These are phyloP conservation scores for Amphibalanus amphitrite DNA, from an alignment of 1,140 invertebrate genomes.

Conservation along the genomic window DNA sequence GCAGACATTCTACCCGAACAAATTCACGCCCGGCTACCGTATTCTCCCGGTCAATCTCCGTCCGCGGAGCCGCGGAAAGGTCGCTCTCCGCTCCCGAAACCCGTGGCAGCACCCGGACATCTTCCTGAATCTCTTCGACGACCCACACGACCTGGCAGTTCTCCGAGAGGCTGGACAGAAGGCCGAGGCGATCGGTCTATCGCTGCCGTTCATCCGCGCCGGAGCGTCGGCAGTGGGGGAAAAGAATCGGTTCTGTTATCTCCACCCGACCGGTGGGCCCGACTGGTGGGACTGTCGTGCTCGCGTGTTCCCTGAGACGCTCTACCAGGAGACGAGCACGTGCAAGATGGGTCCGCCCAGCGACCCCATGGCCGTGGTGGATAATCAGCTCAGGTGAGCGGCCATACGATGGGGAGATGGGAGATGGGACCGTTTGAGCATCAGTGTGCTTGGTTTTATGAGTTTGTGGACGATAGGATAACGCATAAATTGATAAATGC, in stretches of 20 bases:
- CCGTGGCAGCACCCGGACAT: constrained; percentile 58
- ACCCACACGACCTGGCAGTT: constrained; percentile 39
- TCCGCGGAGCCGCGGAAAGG: constrained; percentile 51
- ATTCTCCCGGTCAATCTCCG: constrained; percentile 41
- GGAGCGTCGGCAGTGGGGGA: too few species aligned
- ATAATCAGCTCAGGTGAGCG: constrained; percentile 24
- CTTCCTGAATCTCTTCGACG: too few species aligned
- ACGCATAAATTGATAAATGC: too few species aligned
- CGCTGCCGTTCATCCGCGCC: not conserved
- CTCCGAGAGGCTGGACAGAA: constrained; percentile 23
- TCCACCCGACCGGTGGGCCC: not conserved
- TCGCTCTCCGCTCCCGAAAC: constrained; percentile 45
- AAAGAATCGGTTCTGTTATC: too few species aligned
- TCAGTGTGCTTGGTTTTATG: not conserved
- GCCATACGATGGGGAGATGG: not conserved
- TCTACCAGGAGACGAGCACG: constrained; percentile 22
- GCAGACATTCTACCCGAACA: not conserved
- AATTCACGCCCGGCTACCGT: not conserved
- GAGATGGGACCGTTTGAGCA: not conserved
- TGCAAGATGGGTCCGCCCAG: constrained; percentile 28
- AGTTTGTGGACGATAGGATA: not conserved
- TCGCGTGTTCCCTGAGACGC: constrained; percentile 19
- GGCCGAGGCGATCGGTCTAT: not conserved
- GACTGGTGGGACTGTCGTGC: constrained; percentile 36
- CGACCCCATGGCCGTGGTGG: constrained; percentile 27